Conservation (phyloP, 2,797 vertebrate species). For the Periparus ater region DNA sequence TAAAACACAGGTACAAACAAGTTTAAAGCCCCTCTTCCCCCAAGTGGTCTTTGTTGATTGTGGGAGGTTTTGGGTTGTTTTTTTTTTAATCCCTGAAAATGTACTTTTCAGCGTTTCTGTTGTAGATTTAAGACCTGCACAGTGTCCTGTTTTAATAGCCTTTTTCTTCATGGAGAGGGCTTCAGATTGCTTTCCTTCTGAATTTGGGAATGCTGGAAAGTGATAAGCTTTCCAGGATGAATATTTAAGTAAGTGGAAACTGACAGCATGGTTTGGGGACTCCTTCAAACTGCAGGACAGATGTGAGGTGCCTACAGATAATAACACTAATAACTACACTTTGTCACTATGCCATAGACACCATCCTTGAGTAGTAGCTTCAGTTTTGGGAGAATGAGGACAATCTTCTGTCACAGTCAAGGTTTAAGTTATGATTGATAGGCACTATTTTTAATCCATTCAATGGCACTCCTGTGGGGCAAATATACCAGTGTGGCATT, state of each 20-base stretch:
- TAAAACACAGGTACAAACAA: not conserved
- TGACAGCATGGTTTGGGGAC: not conserved
- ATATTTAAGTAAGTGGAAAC: not conserved
- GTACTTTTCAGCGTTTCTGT: not conserved
- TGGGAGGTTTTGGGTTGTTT: too few relatives aligned
- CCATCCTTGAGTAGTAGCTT: not conserved
- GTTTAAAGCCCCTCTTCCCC: not conserved
- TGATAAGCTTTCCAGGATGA: not conserved
- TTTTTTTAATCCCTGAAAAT: not conserved
- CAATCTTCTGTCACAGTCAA: not conserved
- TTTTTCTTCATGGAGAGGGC: not conserved
- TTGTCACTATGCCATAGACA: not conserved
- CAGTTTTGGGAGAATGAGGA: not conserved
- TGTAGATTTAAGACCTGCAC: not conserved
- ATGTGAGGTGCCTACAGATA: not conserved
- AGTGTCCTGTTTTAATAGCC: not conserved
- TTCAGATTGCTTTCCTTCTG: not conserved
- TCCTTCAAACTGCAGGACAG: not conserved
- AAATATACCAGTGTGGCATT: accelerated
- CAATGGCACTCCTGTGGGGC: not conserved
- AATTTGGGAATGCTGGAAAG: not conserved
- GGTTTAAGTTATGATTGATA: not conserved
- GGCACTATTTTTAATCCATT: not conserved
- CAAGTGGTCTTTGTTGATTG: not conserved
- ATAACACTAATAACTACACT: not conserved